These are phyloP conservation scores for Mycalesis mineus DNA, from an alignment of 2,888 invertebrate species.

Conservation along the genomic window DNA sequence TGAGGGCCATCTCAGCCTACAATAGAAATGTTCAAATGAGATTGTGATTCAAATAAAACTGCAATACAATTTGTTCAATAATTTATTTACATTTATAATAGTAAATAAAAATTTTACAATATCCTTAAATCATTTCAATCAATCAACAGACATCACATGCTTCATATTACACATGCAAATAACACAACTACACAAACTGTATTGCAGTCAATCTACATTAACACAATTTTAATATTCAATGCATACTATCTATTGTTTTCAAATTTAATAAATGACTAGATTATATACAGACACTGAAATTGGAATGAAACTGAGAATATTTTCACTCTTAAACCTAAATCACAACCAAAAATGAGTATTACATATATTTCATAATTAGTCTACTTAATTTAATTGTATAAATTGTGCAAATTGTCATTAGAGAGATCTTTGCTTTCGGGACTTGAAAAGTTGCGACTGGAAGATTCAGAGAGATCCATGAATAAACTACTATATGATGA, in stretches of 20 bases:
- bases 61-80: constrained; percentile 75
- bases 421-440: constrained; percentile 55
- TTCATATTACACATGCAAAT: constrained; percentile 54
- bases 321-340: constrained; percentile 47
- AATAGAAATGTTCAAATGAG: constrained; percentile 48
- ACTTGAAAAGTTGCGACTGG: constrained; percentile 62
- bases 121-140: constrained; percentile 38
- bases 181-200: constrained; percentile 59
- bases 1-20: constrained; percentile 96
- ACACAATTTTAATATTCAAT: constrained; percentile 12
- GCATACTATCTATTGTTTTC: constrained; percentile 11
- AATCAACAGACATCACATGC: constrained; percentile 46
- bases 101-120: constrained; percentile 49
- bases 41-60: constrained; percentile 64
- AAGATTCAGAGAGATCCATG: constrained; percentile 64
- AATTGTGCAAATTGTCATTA: constrained; percentile 50
- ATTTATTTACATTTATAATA: constrained; percentile 63
- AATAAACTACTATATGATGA: constrained; percentile 67
- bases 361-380: constrained; percentile 17
- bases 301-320: constrained; percentile 22
- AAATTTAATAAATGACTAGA: constrained; percentile 32
- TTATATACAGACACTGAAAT: constrained; percentile 8
- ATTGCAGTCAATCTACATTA: constrained; percentile 58
- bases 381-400: constrained; percentile 43
- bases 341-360: constrained; percentile 66